Evolutionary conservation across 2,888 invertebrate genomes (phyloP).

Genomic region (Odontomyia ornata): DNA sequence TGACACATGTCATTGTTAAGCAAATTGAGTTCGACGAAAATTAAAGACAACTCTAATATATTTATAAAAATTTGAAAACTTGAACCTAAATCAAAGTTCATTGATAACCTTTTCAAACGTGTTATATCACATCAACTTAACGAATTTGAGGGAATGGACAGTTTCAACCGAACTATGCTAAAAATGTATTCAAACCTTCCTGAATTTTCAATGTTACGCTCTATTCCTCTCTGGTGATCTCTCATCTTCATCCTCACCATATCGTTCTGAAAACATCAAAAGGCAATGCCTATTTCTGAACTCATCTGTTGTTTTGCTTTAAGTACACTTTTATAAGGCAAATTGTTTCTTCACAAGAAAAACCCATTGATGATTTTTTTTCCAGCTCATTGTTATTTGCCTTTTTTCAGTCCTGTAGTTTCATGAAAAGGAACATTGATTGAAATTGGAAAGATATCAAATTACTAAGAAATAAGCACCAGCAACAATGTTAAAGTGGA

Average conservation of each 20-base stretch:
- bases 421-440: constrained; percentile 24
- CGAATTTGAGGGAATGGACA: no score
- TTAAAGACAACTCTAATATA: no score
- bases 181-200: no score
- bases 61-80: no score
- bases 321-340: not conserved
- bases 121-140: no score
- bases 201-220: no score
- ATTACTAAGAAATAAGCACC: constrained; percentile 17
- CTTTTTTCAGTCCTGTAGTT: not conserved
- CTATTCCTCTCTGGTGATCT: no score
- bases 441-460: constrained; percentile 33
- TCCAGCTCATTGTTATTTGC: not conserved
- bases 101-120: no score
- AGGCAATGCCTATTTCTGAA: not conserved
- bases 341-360: not conserved
- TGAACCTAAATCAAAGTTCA: no score
- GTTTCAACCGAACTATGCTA: no score
- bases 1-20: no score
- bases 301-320: not conserved
- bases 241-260: not conserved
- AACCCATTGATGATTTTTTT: not conserved
- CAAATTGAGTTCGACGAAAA: no score
- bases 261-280: not conserved
- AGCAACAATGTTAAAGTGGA: constrained; percentile 13